Evolutionary conservation across 2,113 vertebrate species (phyloP).

Genomic region (Hyla sarda): DNA sequence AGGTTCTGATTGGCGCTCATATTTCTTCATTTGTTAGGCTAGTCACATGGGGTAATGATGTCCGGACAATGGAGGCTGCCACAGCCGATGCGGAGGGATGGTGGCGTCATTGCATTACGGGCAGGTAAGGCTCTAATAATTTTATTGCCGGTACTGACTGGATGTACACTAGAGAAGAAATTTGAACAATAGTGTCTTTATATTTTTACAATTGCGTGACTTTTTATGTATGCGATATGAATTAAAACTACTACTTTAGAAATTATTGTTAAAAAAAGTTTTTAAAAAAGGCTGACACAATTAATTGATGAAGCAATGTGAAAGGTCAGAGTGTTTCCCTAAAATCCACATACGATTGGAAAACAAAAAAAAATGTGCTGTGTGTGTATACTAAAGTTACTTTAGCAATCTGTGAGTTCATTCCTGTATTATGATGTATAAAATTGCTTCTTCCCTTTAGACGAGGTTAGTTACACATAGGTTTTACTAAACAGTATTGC

Average conservation of each 20-base stretch:
- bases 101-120: too few species aligned
- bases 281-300: neutral
- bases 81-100: too few species aligned
- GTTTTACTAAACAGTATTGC: conserved; percentile 35
- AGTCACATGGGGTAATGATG: too few species aligned
- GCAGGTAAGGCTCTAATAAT: too few species aligned
- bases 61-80: too few species aligned
- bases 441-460: conserved; percentile 2
- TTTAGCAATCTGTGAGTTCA: neutral
- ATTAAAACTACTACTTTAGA: neutral
- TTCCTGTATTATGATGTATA: neutral
- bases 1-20: too few species aligned
- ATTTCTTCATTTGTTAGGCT: too few species aligned
- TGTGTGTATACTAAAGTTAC: neutral
- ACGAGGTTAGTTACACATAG: neutral
- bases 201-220: neutral
- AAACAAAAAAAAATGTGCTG: neutral
- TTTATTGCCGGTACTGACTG: too few species aligned
- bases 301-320: neutral
- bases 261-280: neutral
- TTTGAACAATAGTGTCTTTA: neutral
- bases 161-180: neutral
- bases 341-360: neutral
- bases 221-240: neutral
- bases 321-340: neutral